Conservation (phyloP, 1,140 invertebrate species). For the Drosophila kikkawai region DNA sequence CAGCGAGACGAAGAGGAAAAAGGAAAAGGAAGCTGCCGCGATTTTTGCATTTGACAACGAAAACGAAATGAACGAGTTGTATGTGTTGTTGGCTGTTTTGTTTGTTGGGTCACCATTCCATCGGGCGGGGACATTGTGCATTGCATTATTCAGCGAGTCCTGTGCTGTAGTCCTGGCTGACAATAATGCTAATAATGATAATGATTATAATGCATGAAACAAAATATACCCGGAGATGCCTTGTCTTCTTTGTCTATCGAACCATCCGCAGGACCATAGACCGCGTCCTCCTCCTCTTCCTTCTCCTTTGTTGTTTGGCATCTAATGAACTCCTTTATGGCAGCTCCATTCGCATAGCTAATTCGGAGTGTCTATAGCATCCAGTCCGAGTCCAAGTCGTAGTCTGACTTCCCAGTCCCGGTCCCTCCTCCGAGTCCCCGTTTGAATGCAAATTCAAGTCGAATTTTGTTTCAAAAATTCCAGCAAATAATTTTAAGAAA, state of each 20-base stretch:
- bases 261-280: slow-evolving; percentile 19
- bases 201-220: slow-evolving; percentile 56
- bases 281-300: neutral
- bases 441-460: slow-evolving; percentile 13
- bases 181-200: slow-evolving; percentile 67
- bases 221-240: slow-evolving; percentile 51
- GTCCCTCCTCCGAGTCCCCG: neutral
- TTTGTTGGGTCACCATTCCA: slow-evolving; percentile 28
- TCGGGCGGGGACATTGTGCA: slow-evolving; percentile 32
- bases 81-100: slow-evolving; percentile 10
- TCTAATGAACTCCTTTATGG: slow-evolving; percentile 63
- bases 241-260: slow-evolving; percentile 50
- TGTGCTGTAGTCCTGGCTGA: slow-evolving; percentile 29
- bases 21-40: slow-evolving; percentile 76
- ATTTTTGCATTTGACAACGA: slow-evolving; percentile 79
- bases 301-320: slow-evolving; percentile 26
- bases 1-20: slow-evolving; percentile 53
- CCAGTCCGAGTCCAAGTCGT: neutral
- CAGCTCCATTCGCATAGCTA: slow-evolving; percentile 50
- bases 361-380: slow-evolving; percentile 33
- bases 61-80: slow-evolving; percentile 65
- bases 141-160: slow-evolving; percentile 56
- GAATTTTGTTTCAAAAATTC: neutral
- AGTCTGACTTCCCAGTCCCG: no score
- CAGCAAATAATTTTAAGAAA: slow-evolving; percentile 6